These are phyloP conservation scores for Cliona cf. orientalis DNA, from an alignment of 37 sponge, comb jelly and placozoan species.

Conservation along the genomic window DNA sequence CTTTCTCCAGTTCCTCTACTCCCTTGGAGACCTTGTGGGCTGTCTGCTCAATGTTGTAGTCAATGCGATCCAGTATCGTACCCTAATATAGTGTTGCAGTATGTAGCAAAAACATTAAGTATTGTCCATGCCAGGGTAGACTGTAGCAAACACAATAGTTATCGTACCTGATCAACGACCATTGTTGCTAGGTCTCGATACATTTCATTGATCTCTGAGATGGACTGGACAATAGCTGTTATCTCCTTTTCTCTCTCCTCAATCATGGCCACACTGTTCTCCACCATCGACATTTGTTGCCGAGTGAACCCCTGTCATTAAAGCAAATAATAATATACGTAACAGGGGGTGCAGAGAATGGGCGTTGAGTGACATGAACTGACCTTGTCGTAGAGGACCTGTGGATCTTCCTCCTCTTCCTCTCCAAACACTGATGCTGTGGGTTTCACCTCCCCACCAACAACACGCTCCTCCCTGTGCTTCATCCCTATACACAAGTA, in stretches of 20 bases:
- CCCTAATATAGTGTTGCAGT: too few species aligned
- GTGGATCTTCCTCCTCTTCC: slow-evolving; percentile 70
- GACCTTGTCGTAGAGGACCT: slow-evolving; percentile 72
- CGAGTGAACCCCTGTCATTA: slow-evolving; percentile 80
- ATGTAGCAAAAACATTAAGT: too few species aligned
- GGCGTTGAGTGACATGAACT: not conserved
- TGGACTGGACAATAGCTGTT: slow-evolving; percentile 82
- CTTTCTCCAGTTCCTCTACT: too few species aligned
- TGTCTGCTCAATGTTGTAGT: too few species aligned
- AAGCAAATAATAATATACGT: too few species aligned
- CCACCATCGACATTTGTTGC: slow-evolving; percentile 81
- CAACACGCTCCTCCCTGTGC: slow-evolving; percentile 56
- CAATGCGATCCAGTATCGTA: too few species aligned
- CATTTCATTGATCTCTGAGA: slow-evolving; percentile 92
- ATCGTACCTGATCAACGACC: slow-evolving; percentile 94
- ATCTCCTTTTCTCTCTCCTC: slow-evolving; percentile 96
- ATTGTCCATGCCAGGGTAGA: too few species aligned
- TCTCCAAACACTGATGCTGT: slow-evolving; percentile 11
- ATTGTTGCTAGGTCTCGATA: slow-evolving; percentile 91
- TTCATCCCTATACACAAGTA: slow-evolving; percentile 74
- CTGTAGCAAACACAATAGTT: too few species aligned
- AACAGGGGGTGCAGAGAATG: too few species aligned
- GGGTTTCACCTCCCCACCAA: slow-evolving; percentile 37
- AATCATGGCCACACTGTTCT: slow-evolving; percentile 68
- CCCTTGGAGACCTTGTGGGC: too few species aligned